These are phyloP conservation scores for Drosophila trichaetosa DNA, from an alignment of 2,888 invertebrate genomes.

Conservation along the genomic window DNA sequence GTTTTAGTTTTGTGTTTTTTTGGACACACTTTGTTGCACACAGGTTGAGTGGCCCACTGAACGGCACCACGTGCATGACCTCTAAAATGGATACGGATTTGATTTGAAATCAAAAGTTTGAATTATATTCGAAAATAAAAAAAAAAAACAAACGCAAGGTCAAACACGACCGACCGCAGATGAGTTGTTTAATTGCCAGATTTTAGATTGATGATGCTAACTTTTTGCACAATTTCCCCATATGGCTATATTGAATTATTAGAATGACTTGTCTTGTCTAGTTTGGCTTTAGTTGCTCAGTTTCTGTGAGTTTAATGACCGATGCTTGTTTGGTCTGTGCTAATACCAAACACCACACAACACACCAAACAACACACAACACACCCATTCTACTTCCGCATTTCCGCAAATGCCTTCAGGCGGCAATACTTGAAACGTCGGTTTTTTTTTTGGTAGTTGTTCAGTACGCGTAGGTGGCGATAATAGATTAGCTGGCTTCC, in stretches of 20 bases:
- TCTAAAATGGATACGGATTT: constrained; percentile 51
- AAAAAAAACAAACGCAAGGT: constrained; percentile 68
- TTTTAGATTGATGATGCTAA: constrained; percentile 64
- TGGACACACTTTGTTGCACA: constrained; percentile 73
- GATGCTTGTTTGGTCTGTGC: constrained; percentile 18
- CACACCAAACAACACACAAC: neutral
- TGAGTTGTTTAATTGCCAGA: constrained; percentile 38
- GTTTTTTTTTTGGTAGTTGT: constrained; percentile 35
- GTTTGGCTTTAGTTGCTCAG: constrained; percentile 7
- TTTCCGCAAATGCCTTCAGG: constrained; percentile 52
- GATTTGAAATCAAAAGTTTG: constrained; percentile 61
- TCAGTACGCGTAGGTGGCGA: constrained; percentile 43
- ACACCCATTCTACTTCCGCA: constrained; percentile 58
- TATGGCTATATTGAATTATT: constrained; percentile 39
- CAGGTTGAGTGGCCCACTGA: constrained; percentile 57
- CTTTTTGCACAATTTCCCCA: constrained; percentile 52
- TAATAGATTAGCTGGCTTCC: constrained; percentile 47
- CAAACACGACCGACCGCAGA: constrained; percentile 65
- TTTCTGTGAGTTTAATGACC: constrained; percentile 71
- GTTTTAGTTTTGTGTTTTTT: constrained; percentile 23
- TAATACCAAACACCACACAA: constrained; percentile 16
- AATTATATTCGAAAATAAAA: constrained; percentile 37
- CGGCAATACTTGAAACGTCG: constrained; percentile 69
- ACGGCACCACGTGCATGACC: constrained; percentile 66
- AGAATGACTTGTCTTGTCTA: constrained; percentile 16